Evolutionary conservation across 2,113 vertebrate genomes (phyloP).

Genomic region (Emydocephalus ijimae): DNA sequence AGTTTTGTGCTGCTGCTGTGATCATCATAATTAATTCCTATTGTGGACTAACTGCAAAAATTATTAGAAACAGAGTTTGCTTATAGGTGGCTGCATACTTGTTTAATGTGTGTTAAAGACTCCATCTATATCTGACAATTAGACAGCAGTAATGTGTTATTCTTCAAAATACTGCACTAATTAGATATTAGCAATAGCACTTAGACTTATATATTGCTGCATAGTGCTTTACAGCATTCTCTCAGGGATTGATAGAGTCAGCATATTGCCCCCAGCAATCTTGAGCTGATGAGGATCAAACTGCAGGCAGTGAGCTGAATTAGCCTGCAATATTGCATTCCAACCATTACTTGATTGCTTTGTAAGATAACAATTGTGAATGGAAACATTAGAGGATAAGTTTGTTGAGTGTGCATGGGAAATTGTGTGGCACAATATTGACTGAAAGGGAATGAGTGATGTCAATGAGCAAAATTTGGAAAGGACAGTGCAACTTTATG

Average conservation of each 20-base stretch:
- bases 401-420: not conserved
- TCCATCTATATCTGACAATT: not conserved
- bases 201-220: no score
- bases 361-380: not conserved
- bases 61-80: not conserved
- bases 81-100: not conserved
- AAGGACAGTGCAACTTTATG: not conserved
- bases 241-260: no score
- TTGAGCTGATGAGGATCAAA: not conserved
- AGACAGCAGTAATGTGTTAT: not conserved
- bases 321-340: not conserved
- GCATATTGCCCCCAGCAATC: no score
- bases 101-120: not conserved
- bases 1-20: not conserved
- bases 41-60: not conserved
- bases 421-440: not conserved
- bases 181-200: no score
- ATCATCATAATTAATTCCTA: not conserved
- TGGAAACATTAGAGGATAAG: not conserved
- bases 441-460: not conserved
- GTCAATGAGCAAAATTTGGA: not conserved
- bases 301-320: not conserved
- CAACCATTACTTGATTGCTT: not conserved
- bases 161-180: no score
- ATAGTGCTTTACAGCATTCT: no score